phyloP scores from a whole-genome alignment of 2,888 invertebrate genomes.

The Stegana nigrithorax region DNA sequence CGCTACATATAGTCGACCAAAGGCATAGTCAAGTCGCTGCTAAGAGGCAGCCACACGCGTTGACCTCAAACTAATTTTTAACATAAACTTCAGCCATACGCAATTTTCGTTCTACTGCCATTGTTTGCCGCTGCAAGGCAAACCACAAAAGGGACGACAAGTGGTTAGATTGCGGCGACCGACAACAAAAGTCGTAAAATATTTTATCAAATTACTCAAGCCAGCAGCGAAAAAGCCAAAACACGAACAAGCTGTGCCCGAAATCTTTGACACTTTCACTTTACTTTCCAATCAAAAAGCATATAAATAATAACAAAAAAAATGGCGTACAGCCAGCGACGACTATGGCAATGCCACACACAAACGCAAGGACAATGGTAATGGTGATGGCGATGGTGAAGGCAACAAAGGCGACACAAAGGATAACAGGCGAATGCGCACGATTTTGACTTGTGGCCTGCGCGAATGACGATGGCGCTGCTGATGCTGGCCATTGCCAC shows the following conservation, averaged over 20 bases:
- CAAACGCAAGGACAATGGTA: background rate
- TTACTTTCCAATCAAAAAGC: constrained; percentile 58
- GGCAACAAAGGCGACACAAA: background rate
- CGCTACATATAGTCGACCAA: no score
- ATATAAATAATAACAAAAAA: constrained; percentile 55
- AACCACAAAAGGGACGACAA: constrained; percentile 11
- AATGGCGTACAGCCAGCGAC: constrained; percentile 33
- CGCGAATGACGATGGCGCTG: no score
- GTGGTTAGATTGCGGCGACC: constrained; percentile 14
- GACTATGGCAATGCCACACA: background rate
- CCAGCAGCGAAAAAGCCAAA: constrained; percentile 25
- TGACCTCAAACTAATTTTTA: background rate
- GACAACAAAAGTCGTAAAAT: constrained; percentile 55
- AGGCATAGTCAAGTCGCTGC: no score
- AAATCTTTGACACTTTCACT: constrained; percentile 58
- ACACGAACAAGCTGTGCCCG: background rate
- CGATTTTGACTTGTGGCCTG: constrained; percentile 30
- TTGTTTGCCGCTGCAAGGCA: background rate
- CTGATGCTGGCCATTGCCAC: background rate
- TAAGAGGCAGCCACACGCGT: background rate
- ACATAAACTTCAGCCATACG: no score
- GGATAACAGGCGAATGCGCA: constrained; percentile 39
- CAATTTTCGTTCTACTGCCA: no score
- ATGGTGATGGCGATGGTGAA: no score
- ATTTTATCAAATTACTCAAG: constrained; percentile 57